Conservation (phyloP, 2,888 invertebrate species). For the Schizaphis graminum region DNA sequence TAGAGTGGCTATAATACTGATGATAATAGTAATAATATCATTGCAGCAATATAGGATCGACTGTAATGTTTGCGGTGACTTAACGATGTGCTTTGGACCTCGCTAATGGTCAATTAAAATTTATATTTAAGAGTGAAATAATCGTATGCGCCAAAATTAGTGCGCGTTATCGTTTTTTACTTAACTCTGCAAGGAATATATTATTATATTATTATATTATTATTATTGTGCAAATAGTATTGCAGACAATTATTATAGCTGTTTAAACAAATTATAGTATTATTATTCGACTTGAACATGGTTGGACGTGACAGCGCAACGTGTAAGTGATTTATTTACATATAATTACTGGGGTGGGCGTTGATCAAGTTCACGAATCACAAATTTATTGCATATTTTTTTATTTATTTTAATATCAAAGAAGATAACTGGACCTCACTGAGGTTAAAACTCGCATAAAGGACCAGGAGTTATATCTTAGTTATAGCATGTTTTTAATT, state of each 20-base stretch:
- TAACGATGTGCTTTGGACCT: not conserved
- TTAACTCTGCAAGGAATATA: not conserved
- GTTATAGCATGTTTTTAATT: not conserved
- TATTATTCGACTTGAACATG: not conserved
- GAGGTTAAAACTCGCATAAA: not conserved
- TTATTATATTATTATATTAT: not conserved
- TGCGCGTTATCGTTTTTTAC: constrained; percentile 11
- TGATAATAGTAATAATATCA: constrained; percentile 9
- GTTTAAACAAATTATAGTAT: not conserved
- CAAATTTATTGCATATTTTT: not conserved
- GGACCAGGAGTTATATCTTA: not conserved
- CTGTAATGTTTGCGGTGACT: constrained; percentile 25
- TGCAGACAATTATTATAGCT: not conserved
- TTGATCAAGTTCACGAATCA: not conserved
- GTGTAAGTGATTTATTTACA: not conserved
- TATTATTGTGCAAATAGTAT: not conserved
- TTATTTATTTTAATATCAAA: too few relatives aligned
- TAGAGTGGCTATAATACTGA: not conserved
- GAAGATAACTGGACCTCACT: not conserved
- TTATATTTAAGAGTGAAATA: constrained; percentile 21
- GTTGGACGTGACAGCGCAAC: not conserved
- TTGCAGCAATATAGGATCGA: not conserved
- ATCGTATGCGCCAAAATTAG: not conserved
- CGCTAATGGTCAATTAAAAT: constrained; percentile 35
- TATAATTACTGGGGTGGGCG: not conserved